A percentile compares a stretch with the other conserved stretches of the same genome.
phyloP scores from a whole-genome alignment of 2,113 vertebrate genomes.

The Oxyura jamaicensis region DNA sequence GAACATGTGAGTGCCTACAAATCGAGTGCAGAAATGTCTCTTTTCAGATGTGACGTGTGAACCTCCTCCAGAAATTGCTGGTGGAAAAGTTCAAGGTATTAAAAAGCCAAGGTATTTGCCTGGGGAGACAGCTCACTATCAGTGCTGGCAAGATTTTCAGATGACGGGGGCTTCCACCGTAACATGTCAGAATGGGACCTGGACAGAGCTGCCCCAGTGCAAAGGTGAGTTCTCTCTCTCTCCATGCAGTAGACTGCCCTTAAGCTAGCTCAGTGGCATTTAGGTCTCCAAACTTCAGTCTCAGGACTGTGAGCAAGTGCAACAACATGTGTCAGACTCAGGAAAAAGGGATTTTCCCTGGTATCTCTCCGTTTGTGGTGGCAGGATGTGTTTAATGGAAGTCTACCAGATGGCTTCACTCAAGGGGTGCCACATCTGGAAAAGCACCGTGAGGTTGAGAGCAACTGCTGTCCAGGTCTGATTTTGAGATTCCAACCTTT shows the following conservation, averaged over 20 bases:
- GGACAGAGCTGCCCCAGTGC: background rate
- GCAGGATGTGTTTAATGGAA: no score
- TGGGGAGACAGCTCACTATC: background rate
- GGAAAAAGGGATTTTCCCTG: background rate
- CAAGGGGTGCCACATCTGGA: no score
- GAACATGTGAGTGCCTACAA: background rate
- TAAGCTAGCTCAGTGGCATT: background rate
- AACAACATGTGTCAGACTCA: background rate
- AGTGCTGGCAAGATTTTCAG: background rate
- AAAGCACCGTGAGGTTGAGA: no score
- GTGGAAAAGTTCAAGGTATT: background rate
- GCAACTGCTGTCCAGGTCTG: background rate
- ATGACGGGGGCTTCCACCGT: background rate
- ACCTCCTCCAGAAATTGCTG: slow-evolving; percentile 50
- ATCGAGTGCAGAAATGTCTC: background rate
- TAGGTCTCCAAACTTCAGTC: background rate
- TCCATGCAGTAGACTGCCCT: background rate
- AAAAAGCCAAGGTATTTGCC: slow-evolving; percentile 33
- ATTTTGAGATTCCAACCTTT: no score
- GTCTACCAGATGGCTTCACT: no score
- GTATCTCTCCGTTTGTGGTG: no score
- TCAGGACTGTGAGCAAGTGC: background rate
- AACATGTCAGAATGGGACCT: background rate
- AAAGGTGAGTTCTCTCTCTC: background rate
- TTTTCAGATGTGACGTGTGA: slow-evolving; percentile 33